Percentiles rank a stretch among this genome's conserved stretches.
phyloP scores from a whole-genome alignment of 2,888 invertebrate species.

The Drosophila macrothrix region DNA sequence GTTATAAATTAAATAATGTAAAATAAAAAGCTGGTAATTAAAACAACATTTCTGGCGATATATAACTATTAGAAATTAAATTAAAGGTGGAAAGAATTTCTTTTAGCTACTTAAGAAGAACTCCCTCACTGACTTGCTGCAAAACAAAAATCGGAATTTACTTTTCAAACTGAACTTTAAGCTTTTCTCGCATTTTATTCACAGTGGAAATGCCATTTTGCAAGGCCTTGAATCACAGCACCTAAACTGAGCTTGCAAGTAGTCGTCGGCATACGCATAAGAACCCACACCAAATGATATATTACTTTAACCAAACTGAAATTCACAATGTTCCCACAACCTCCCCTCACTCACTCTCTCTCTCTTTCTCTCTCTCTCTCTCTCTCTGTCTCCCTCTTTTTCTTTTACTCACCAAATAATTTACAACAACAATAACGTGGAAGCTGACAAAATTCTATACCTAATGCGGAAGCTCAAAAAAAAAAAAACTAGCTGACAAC shows the following conservation, averaged over 20 bases:
- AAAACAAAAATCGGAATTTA: not conserved
- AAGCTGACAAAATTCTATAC: slow-evolving; percentile 42
- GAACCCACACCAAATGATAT: slow-evolving; percentile 55
- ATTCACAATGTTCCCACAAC: slow-evolving; percentile 40
- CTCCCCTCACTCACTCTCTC: too few relatives aligned
- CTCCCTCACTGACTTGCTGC: not conserved
- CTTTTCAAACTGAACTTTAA: not conserved
- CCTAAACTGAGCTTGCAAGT: slow-evolving; percentile 50
- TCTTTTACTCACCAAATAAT: slow-evolving; percentile 39
- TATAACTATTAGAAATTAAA: not conserved
- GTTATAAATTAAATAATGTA: not conserved
- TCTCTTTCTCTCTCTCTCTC: slow-evolving; percentile 9
- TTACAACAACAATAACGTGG: slow-evolving; percentile 54
- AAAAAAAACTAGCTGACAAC: slow-evolving; percentile 71
- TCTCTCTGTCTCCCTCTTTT: slow-evolving; percentile 10
- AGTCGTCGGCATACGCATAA: slow-evolving; percentile 13
- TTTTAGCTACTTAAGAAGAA: not conserved
- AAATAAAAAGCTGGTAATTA: not conserved
- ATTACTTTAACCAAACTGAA: slow-evolving; percentile 57
- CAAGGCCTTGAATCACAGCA: slow-evolving; percentile 31
- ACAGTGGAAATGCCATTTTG: slow-evolving; percentile 9
- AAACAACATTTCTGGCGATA: too few relatives aligned
- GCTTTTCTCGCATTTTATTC: slow-evolving; percentile 1
- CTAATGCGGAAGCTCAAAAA: slow-evolving; percentile 37
- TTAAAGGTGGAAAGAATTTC: not conserved